A percentile compares a stretch with the other conserved stretches of the same genome.
These are phyloP conservation scores for Montipora efflorescens DNA, from an alignment of 64 coral and sea anemone genomes.

Conservation along the genomic window DNA sequence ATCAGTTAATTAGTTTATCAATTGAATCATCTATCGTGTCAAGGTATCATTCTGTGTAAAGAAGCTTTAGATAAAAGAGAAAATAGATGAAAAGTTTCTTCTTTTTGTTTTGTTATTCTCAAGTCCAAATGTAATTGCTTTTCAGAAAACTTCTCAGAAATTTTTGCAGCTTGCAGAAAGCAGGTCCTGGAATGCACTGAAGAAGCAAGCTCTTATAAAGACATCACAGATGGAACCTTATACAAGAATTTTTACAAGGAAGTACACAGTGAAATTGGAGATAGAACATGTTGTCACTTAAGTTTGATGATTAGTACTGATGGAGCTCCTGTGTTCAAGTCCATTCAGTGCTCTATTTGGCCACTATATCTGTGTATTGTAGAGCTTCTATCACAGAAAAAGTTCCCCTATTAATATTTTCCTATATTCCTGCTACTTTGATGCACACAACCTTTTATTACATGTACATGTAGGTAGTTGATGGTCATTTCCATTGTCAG, in stretches of 20 bases:
- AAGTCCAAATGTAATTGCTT: conserved; percentile 16
- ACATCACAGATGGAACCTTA: conserved; percentile 57
- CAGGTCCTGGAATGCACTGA: conserved; percentile 11
- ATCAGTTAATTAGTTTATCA: conserved; percentile 15
- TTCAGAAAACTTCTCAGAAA: conserved; percentile 21
- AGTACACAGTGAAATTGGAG: conserved; percentile 16
- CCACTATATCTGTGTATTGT: conserved; percentile 57
- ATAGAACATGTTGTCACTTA: conserved; percentile 21
- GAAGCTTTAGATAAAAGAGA: conserved; percentile 1
- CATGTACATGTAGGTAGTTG: conserved; percentile 20
- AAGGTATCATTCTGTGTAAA: conserved; percentile 29
- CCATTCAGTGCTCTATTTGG: conserved; percentile 57
- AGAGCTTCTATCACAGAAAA: conserved; percentile 36
- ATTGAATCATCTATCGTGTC: conserved; percentile 23
- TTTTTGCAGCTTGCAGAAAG: conserved; percentile 28
- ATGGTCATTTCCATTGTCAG: conserved; percentile 26
- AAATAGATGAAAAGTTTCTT: conserved; percentile 8
- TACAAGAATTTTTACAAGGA: conserved; percentile 38
- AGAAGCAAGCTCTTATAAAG: conserved; percentile 36
- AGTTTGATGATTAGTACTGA: conserved; percentile 62
- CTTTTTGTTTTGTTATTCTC: background rate
- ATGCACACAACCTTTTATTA: conserved; percentile 22
- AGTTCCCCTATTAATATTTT: conserved; percentile 8
- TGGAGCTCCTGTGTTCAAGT: conserved; percentile 68
- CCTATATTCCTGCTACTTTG: background rate